Evolutionary conservation across 2,888 invertebrate species (phyloP).

Genomic region (Drosophila eohydei): DNA sequence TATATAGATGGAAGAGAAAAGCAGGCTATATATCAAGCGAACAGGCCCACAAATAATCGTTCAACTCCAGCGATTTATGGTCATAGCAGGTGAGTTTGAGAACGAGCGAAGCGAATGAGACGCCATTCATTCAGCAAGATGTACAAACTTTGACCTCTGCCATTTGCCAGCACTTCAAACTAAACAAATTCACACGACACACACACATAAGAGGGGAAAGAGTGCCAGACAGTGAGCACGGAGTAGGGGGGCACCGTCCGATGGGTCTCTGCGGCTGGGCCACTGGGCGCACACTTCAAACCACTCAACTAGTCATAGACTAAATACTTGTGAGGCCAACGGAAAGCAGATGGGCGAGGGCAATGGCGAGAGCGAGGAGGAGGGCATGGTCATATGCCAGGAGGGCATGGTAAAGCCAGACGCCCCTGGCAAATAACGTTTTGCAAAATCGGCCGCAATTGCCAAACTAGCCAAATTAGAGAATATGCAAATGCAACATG

Average conservation of each 20-base stretch:
- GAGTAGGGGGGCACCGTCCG: neutral
- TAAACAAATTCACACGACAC: conserved; percentile 74
- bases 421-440: conserved; percentile 72
- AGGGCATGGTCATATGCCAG: conserved; percentile 3
- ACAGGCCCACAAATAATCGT: conserved; percentile 53
- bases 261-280: conserved; percentile 26
- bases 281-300: conserved; percentile 61
- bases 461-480: conserved; percentile 80
- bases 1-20: conserved; percentile 12
- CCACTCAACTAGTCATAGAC: conserved; percentile 76
- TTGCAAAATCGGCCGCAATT: conserved; percentile 80
- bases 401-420: conserved; percentile 19
- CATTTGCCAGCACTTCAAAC: conserved; percentile 54
- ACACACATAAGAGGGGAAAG: neutral
- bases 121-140: conserved; percentile 27
- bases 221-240: neutral
- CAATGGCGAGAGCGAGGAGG: neutral
- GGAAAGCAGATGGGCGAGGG: neutral
- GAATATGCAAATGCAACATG: conserved; percentile 78
- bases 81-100: conserved; percentile 38
- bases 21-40: conserved; percentile 62
- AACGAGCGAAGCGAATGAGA: conserved; percentile 5
- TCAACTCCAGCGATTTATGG: conserved; percentile 58
- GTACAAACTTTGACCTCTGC: conserved; percentile 54
- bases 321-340: conserved; percentile 70